Evolutionary conservation across 1,140 invertebrate species (phyloP).

Genomic region (Sogatella furcifera): DNA sequence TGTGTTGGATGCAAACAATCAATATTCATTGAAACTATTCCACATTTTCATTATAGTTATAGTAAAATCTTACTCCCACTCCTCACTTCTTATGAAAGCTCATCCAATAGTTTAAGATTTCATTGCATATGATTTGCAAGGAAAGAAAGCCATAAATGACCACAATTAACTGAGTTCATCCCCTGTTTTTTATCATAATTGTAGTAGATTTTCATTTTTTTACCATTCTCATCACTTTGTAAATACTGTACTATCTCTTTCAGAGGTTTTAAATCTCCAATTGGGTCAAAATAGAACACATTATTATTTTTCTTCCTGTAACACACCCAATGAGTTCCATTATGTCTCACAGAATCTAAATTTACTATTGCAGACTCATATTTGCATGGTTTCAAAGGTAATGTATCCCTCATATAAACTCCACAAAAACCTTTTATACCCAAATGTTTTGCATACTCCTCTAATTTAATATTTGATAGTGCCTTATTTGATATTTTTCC

Average conservation of each 20-base stretch:
- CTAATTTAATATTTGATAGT: conserved; percentile 5
- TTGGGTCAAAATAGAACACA: conserved; percentile 10
- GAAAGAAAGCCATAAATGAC: conserved; percentile 6
- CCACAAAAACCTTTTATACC: conserved; percentile 16
- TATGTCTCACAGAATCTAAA: conserved; percentile 21
- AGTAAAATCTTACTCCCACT: too few species aligned
- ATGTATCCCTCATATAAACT: conserved; percentile 16
- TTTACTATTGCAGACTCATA: conserved; percentile 28
- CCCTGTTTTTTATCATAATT: conserved; percentile 6
- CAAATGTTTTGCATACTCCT: not conserved
- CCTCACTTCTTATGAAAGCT: too few species aligned
- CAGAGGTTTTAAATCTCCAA: conserved; percentile 3
- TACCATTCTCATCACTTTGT: not conserved
- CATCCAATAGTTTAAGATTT: too few species aligned
- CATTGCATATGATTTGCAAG: too few species aligned
- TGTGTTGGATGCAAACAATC: too few species aligned
- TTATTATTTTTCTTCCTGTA: conserved; percentile 24
- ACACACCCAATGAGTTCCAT: conserved; percentile 29
- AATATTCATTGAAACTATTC: too few species aligned
- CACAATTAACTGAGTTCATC: conserved; percentile 1
- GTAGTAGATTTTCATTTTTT: not conserved
- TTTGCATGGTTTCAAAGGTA: conserved; percentile 18
- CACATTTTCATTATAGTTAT: too few species aligned
- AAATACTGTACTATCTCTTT: conserved; percentile 4
- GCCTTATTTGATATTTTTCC: conserved; percentile 3